Percentiles rank a stretch among this genome's conserved stretches.
Evolutionary conservation across 2,113 vertebrate species (phyloP).

Genomic region (Zosterops borbonicus): DNA sequence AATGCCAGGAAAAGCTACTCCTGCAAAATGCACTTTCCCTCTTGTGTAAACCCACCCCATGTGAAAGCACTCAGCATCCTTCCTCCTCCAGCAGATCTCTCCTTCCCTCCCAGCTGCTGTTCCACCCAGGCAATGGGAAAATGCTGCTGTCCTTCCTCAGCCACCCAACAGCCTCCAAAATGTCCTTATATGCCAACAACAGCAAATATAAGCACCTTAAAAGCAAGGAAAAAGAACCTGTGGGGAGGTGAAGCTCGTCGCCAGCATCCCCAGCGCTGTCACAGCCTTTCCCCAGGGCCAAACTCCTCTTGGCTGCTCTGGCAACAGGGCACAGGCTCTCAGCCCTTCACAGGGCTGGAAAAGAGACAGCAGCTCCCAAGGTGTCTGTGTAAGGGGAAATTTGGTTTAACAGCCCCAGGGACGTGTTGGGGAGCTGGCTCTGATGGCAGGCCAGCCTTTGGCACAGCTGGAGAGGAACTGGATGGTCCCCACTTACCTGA

Average conservation of each 20-base stretch:
- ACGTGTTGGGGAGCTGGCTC: neutral
- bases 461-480: neutral
- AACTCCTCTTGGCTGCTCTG: neutral
- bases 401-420: neutral
- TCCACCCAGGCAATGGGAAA: neutral
- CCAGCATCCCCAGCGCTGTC: neutral
- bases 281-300: neutral
- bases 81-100: neutral
- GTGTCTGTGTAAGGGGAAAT: neutral
- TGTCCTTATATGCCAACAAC: neutral
- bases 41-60: neutral
- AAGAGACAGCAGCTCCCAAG: neutral
- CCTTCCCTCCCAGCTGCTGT: neutral
- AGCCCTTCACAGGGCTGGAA: neutral
- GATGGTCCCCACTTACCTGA: neutral
- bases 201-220: neutral
- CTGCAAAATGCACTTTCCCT: neutral
- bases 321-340: fast-evolving
- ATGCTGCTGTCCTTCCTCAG: neutral
- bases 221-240: neutral
- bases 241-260: neutral
- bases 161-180: neutral
- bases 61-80: neutral
- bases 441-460: neutral
- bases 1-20: neutral